phyloP scores from a whole-genome alignment of 1,140 invertebrate species.

The Bradysia coprophila region DNA sequence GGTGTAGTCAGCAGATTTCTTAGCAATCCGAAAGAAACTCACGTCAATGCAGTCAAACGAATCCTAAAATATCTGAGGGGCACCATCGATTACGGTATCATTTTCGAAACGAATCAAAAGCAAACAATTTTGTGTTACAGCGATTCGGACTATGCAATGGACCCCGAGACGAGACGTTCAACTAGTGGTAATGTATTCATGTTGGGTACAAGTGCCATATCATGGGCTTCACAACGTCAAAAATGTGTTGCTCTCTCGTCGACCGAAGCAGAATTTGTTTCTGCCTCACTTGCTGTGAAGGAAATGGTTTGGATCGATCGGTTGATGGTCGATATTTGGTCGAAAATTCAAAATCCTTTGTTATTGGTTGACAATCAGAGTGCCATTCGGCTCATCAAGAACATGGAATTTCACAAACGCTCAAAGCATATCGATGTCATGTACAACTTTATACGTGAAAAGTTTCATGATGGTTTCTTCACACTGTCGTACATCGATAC shows the following conservation, averaged over 20 bases:
- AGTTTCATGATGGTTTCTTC: no score
- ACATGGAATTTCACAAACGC: no score
- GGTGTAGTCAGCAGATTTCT: conserved; percentile 19
- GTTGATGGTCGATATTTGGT: no score
- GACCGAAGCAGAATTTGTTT: conserved; percentile 18
- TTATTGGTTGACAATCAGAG: no score
- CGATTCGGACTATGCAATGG: conserved; percentile 22
- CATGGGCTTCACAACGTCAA: conserved; percentile 14
- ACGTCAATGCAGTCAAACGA: conserved; percentile 21
- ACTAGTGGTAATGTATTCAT: conserved; percentile 14
- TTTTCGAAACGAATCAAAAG: conserved; percentile 5
- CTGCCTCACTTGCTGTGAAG: no score
- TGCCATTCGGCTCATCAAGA: no score
- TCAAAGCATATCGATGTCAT: no score
- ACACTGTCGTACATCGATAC: no score
- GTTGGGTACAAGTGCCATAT: conserved; percentile 8
- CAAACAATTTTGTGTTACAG: conserved; percentile 9
- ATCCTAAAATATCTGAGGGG: conserved; percentile 24
- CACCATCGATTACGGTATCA: conserved; percentile 13
- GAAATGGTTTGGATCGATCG: no score
- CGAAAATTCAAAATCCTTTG: no score
- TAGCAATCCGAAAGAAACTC: conserved; percentile 10
- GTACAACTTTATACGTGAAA: no score
- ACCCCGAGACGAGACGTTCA: conserved; percentile 13
- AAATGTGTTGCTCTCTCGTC: conserved; percentile 12